Evolutionary conservation across 2,797 vertebrate genomes (phyloP).

Genomic region (Cephalopachus bancanus): DNA sequence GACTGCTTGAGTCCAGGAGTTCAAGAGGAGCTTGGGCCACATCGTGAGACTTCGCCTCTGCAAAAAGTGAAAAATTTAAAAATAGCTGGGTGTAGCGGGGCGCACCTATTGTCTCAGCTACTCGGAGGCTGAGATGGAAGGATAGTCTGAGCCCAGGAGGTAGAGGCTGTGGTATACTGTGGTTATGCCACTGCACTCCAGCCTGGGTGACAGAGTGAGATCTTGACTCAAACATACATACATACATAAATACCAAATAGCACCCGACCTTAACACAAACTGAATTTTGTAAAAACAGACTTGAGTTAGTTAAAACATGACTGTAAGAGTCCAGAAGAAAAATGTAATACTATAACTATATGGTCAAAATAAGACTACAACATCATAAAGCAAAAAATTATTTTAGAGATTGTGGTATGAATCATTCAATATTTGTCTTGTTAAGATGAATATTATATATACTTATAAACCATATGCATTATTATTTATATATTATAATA

Average conservation of each 20-base stretch:
- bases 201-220: too few relatives aligned
- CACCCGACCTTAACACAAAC: constrained; percentile 46
- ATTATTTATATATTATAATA: not conserved
- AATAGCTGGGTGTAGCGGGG: too few relatives aligned
- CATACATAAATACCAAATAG: constrained; percentile 40
- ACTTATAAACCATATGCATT: constrained; percentile 36
- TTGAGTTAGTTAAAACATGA: constrained; percentile 2
- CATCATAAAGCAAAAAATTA: constrained; percentile 33
- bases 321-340: constrained; percentile 53
- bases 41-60: too few relatives aligned
- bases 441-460: not conserved
- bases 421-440: not conserved
- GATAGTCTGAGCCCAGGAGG: too few relatives aligned
- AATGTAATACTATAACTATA: not conserved
- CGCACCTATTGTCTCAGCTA: too few relatives aligned
- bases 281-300: constrained; percentile 43
- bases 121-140: too few relatives aligned
- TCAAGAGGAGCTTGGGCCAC: too few relatives aligned
- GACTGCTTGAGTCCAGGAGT: too few relatives aligned
- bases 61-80: too few relatives aligned
- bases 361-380: constrained; percentile 29
- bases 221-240: too few relatives aligned
- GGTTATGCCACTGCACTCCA: too few relatives aligned
- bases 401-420: not conserved
- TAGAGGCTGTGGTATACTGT: too few relatives aligned